Percentiles rank a stretch among this genome's conserved stretches.
Conservation (phyloP, 2,888 invertebrate species). For the Parelbella ahira region DNA sequence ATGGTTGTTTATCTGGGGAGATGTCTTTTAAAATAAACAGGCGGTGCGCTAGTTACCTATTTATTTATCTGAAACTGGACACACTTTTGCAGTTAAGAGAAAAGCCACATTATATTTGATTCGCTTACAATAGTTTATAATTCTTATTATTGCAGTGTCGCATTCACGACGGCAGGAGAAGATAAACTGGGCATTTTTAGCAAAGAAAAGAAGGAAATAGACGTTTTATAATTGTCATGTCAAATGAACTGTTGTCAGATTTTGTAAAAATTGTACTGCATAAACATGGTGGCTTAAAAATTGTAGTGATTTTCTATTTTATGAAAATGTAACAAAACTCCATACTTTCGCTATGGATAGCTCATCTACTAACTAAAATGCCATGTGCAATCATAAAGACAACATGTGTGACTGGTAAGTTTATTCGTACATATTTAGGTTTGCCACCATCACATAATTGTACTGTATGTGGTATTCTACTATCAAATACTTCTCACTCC, state of each 20-base stretch:
- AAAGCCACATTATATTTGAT: too few species aligned
- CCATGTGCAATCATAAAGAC: constrained; percentile 1
- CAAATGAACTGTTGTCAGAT: constrained; percentile 1
- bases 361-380: constrained; percentile 12
- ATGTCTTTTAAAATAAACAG: too few species aligned
- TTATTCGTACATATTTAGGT: neutral
- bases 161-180: constrained; percentile 33
- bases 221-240: constrained; percentile 9
- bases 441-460: too few species aligned
- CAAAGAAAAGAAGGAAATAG: constrained; percentile 24
- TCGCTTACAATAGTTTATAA: too few species aligned
- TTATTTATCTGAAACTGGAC: too few species aligned
- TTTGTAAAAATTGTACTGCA: neutral
- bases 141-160: constrained; percentile 43
- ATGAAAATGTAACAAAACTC: neutral
- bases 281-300: constrained; percentile 3
- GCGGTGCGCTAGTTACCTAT: too few species aligned
- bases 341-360: neutral
- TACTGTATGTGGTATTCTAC: too few species aligned
- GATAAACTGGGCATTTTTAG: constrained; percentile 13
- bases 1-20: too few species aligned
- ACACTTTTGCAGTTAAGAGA: too few species aligned
- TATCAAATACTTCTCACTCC: too few species aligned
- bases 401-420: constrained; percentile 55
- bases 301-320: neutral